Evolutionary conservation across 2,797 vertebrate genomes (phyloP).

Genomic region (Pagetopsis macropterus): DNA sequence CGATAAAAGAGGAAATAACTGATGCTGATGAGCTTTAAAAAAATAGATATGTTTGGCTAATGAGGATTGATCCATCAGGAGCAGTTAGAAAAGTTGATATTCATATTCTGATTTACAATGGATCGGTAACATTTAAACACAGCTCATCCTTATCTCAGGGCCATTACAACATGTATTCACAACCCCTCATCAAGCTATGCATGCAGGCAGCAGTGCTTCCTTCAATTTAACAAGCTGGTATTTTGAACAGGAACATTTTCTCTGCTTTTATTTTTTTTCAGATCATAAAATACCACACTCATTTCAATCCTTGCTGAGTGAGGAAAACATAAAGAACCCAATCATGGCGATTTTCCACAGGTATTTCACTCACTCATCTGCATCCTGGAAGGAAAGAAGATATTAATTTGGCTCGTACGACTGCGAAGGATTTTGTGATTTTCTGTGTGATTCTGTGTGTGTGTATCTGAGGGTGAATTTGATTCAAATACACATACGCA

Average conservation of each 20-base stretch:
- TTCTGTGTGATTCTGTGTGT: constrained; percentile 15
- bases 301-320: constrained; percentile 61
- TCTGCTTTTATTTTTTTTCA: constrained; percentile 29
- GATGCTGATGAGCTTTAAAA: constrained; percentile 19
- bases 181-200: constrained; percentile 43
- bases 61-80: constrained; percentile 22
- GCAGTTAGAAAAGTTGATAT: constrained; percentile 27
- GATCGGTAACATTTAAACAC: constrained; percentile 51
- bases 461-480: constrained; percentile 42
- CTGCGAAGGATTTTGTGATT: constrained; percentile 51
- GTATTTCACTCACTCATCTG: constrained; percentile 59
- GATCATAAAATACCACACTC: constrained; percentile 63
- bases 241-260: constrained; percentile 39
- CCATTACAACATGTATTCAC: constrained; percentile 52
- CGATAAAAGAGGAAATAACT: constrained; percentile 17
- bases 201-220: constrained; percentile 40
- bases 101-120: constrained; percentile 40
- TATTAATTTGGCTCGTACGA: constrained; percentile 64
- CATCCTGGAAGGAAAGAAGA: constrained; percentile 62
- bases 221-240: constrained; percentile 53
- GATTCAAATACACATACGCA: constrained; percentile 21
- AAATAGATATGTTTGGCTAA: background rate
- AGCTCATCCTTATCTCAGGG: constrained; percentile 45
- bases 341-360: constrained; percentile 69
- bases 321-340: constrained; percentile 69